Evolutionary conservation across 2,113 vertebrate species (phyloP), one percentile per base, ranked within the genome.

Genomic region (Eptesicus fuscus): DNA sequence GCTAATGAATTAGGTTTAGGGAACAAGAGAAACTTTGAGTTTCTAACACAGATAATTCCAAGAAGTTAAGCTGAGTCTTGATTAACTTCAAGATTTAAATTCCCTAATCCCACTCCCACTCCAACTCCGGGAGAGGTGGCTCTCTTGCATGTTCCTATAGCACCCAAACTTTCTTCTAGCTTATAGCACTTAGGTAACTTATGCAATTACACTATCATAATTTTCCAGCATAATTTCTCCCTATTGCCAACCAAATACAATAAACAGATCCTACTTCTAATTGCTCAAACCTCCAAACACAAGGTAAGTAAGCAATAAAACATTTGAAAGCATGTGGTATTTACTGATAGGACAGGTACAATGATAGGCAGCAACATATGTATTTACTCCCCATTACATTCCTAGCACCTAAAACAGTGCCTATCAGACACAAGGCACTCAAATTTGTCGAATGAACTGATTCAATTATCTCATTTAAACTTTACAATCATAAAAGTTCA

Each of bases 261-360:
- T 11, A 12, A 86, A 49, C 25, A 78, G 65, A 70, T 42, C 23
- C 5, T 53, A 91, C 70, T 95, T 67, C 86, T 96, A 94, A 89
- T 0, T 71, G n/a, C 22, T 56, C 84, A 94, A 91, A 87, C 37
- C 56, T 79, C 42, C 37, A 93, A 85, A 86, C n/a, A 74, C 22
- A 47, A 91, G 22, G 32, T 23, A 79, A 25, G 37, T 23, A 83
- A 16, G 32, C 42, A 61, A 53, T 14, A 83, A 32, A 83, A 28
- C 25, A 56, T 18, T 35, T n/a, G 25, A 67, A 70, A 89, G 65
- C 49, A 63, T 14, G 16, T n/a, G 59, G 23, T 90, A 42, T 61
- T 92, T 73, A 79, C 35, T 18, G 63, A 30, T 1, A 20, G 51
- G 12, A 79, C 5, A 69, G 7, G 70, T 44, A 70, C 5, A 53